Conservation (phyloP, 2,797 vertebrate genomes). For the Danio jaintianensis region DNA sequence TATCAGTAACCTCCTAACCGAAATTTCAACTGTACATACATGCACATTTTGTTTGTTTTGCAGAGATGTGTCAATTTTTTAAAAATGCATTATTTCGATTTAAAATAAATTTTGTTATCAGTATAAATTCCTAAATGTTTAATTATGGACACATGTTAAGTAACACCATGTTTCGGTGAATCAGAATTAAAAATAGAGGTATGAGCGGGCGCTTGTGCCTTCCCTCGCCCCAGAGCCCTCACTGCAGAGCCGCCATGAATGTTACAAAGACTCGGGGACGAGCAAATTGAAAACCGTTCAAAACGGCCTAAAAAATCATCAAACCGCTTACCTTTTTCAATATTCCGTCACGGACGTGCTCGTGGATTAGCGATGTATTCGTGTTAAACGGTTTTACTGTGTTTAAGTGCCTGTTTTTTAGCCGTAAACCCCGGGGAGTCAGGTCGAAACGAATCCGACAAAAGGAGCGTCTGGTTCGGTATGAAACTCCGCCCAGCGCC, state of each 20-base stretch:
- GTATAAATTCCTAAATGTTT: not conserved
- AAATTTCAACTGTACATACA: not conserved
- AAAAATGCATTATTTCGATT: conserved; percentile 18
- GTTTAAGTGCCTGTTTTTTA: conserved; percentile 71
- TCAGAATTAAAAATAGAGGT: conserved; percentile 5
- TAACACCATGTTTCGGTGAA: not conserved
- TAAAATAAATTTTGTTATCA: not conserved
- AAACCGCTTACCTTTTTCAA: conserved; percentile 71
- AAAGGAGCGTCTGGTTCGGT: conserved; percentile 86
- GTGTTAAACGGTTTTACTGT: conserved; percentile 56
- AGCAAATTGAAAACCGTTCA: conserved; percentile 67
- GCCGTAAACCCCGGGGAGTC: conserved; percentile 83
- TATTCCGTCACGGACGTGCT: conserved; percentile 35
- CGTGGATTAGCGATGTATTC: conserved; percentile 51
- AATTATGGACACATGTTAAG: not conserved
- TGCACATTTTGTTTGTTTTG: not conserved
- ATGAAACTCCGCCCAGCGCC: conserved; percentile 88
- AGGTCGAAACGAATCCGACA: conserved; percentile 83
- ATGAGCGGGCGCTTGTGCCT: conserved; percentile 61
- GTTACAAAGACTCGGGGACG: conserved; percentile 76
- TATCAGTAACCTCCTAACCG: too few species aligned
- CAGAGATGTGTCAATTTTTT: not conserved
- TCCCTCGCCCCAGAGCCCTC: conserved; percentile 74
- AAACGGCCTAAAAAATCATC: conserved; percentile 63
- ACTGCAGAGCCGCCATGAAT: conserved; percentile 83